Percentiles rank a stretch among this genome's conserved stretches.
phyloP scores from a whole-genome alignment of 2,797 vertebrate genomes.

The Onychomys torridus region DNA sequence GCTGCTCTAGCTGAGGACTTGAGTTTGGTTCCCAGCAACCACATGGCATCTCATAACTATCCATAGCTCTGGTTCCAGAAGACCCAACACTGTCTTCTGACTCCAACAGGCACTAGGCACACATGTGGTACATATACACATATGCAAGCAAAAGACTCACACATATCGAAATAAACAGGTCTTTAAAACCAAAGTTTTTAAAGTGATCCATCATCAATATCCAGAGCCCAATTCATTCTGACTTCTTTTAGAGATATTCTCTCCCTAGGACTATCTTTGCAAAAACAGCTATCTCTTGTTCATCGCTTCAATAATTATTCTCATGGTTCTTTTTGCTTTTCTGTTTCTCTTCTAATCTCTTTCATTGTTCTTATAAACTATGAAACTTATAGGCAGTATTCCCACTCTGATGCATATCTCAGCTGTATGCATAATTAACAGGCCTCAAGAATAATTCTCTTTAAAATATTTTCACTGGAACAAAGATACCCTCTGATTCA shows the following conservation, averaged over 20 bases:
- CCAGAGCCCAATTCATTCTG: not conserved
- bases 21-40: not conserved
- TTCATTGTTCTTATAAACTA: not conserved
- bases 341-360: not conserved
- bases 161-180: too few relatives aligned
- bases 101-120: not conserved
- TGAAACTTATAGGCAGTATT: not conserved
- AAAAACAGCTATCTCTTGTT: not conserved
- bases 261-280: not conserved
- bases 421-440: not conserved
- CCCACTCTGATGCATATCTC: too few relatives aligned
- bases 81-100: not conserved
- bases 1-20: not conserved
- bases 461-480: conserved; percentile 21
- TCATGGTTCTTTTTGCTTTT: not conserved
- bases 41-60: not conserved
- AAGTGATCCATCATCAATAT: not conserved
- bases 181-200: not conserved
- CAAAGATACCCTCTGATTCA: conserved; percentile 35
- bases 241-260: not conserved
- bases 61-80: not conserved
- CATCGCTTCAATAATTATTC: not conserved
- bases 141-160: not conserved
- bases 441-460: not conserved
- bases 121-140: not conserved